Conservation (phyloP, 1,140 invertebrate species). For the Heliothis virescens region DNA sequence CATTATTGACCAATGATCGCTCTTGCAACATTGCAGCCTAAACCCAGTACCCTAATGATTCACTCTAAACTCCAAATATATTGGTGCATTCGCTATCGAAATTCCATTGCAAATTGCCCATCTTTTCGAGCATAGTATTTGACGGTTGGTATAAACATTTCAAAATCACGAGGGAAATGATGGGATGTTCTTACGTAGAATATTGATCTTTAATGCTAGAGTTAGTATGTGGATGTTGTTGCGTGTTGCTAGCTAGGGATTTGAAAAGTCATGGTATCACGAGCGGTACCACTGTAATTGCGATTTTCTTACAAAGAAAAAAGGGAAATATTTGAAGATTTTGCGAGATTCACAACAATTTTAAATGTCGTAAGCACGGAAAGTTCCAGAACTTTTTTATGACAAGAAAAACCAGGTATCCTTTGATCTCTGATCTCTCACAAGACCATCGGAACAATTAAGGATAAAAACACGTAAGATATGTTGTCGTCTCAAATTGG, state of each 20-base stretch:
- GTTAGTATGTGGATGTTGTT: neutral
- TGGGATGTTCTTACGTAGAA: slow-evolving; percentile 14
- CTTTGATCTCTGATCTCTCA: neutral
- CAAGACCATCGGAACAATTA: slow-evolving; percentile 26
- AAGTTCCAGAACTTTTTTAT: too few relatives aligned
- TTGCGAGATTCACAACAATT: too few relatives aligned
- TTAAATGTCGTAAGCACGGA: too few relatives aligned
- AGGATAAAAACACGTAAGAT: slow-evolving; percentile 16
- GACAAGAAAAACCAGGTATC: too few relatives aligned
- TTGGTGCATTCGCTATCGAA: slow-evolving; percentile 26
- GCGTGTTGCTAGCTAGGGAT: neutral
- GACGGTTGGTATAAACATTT: slow-evolving; percentile 40
- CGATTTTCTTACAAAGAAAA: too few relatives aligned
- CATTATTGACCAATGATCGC: neutral
- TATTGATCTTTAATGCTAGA: slow-evolving; percentile 3
- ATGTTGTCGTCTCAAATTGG: slow-evolving; percentile 25
- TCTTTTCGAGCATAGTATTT: slow-evolving; percentile 27
- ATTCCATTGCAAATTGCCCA: slow-evolving; percentile 33
- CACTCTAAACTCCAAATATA: slow-evolving; percentile 27
- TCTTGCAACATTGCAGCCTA: neutral
- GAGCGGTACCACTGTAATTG: too few relatives aligned
- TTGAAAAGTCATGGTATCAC: neutral
- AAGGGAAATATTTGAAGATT: too few relatives aligned
- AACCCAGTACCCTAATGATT: slow-evolving; percentile 4
- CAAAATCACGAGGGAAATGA: slow-evolving; percentile 15